Percentiles rank a stretch among this genome's conserved stretches.
phyloP scores from a whole-genome alignment of 1,140 invertebrate species.

The Vanessa atalanta region DNA sequence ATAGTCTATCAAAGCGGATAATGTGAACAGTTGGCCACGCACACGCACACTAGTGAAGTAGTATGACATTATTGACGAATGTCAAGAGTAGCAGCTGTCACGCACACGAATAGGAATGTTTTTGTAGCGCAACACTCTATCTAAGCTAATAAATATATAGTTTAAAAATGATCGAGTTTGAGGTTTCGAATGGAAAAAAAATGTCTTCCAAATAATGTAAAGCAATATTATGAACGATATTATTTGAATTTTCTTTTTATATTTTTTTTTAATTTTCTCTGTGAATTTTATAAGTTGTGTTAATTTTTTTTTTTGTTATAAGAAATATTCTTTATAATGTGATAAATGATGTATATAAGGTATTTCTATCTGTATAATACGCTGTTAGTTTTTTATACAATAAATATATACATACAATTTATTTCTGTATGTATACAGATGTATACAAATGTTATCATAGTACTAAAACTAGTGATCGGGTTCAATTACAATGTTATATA shows the following conservation, averaged over 20 bases:
- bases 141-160: too few relatives aligned
- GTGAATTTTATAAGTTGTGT: background rate
- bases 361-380: background rate
- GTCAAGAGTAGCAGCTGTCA: too few relatives aligned
- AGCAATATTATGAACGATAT: background rate
- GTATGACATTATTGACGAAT: too few relatives aligned
- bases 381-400: constrained; percentile 10
- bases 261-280: background rate
- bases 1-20: too few relatives aligned
- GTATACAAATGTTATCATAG: constrained; percentile 26
- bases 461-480: constrained; percentile 18
- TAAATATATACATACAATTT: constrained; percentile 1
- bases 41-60: too few relatives aligned
- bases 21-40: too few relatives aligned
- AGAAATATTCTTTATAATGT: background rate
- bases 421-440: background rate
- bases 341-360: background rate
- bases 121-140: too few relatives aligned
- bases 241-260: background rate
- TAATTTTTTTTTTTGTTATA: background rate
- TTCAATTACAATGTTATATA: constrained; percentile 15
- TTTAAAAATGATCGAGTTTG: background rate
- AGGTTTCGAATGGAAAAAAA: constrained; percentile 22
- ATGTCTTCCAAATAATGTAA: constrained; percentile 6
- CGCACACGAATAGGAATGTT: too few relatives aligned